Conservation (phyloP, 2,888 invertebrate genomes). For the Alitta virens region DNA sequence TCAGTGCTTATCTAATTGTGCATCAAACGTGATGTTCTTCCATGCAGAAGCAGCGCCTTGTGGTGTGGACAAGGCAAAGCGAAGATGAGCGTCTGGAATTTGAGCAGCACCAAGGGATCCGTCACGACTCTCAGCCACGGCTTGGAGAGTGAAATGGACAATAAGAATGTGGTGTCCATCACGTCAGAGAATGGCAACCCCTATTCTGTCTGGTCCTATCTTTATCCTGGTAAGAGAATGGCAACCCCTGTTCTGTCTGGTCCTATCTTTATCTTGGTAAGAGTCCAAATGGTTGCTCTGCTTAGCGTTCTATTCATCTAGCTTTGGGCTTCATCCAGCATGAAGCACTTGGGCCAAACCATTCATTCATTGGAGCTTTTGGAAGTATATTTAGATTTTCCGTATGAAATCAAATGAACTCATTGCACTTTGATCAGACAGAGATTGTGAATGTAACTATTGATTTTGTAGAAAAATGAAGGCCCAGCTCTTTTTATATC, state of each 20-base stretch:
- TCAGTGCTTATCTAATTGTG: too few relatives aligned
- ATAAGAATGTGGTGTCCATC: slow-evolving; percentile 5
- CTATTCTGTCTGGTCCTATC: slow-evolving; percentile 68
- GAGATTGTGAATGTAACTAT: too few relatives aligned
- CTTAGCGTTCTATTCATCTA: too few relatives aligned
- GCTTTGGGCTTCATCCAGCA: not conserved
- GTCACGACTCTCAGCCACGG: slow-evolving; percentile 5
- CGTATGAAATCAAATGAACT: too few relatives aligned
- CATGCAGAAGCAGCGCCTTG: slow-evolving; percentile 19
- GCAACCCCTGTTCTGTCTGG: slow-evolving; percentile 57
- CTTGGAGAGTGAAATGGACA: slow-evolving; percentile 5
- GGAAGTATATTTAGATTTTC: not conserved
- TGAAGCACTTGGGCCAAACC: too few relatives aligned
- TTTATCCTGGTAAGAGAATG: slow-evolving; percentile 68
- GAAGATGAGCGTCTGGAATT: slow-evolving; percentile 33
- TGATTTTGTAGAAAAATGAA: too few relatives aligned
- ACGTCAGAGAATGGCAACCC: slow-evolving; percentile 11
- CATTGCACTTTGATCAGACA: too few relatives aligned
- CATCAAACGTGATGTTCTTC: not conserved
- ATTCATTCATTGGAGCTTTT: too few relatives aligned
- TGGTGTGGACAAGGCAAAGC: slow-evolving; percentile 43
- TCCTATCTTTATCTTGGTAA: slow-evolving; percentile 80
- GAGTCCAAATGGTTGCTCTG: too few relatives aligned
- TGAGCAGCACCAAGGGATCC: slow-evolving; percentile 11
- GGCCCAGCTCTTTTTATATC: too few relatives aligned